phyloP scores from a whole-genome alignment of 2,797 vertebrate species.

The Sciaenops ocellatus region DNA sequence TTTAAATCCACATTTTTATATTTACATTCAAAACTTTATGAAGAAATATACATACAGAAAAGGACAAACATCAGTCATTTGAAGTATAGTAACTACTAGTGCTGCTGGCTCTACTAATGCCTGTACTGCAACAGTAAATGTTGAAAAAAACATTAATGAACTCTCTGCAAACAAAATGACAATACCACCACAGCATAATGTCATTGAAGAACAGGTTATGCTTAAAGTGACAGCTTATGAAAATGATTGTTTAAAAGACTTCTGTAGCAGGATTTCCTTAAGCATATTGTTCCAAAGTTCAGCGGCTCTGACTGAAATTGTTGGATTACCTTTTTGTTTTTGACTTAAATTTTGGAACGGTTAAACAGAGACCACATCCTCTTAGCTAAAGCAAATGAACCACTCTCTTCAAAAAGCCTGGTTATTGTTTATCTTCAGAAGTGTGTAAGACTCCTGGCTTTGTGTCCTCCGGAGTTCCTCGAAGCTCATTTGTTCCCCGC shows the following conservation, averaged over 20 bases:
- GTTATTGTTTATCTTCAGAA: constrained; percentile 55
- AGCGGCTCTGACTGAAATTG: constrained; percentile 9
- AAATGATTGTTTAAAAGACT: constrained; percentile 9
- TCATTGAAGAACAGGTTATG: neutral
- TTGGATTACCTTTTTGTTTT: constrained; percentile 48
- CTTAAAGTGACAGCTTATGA: constrained; percentile 21
- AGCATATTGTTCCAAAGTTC: constrained; percentile 32
- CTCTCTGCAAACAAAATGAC: neutral
- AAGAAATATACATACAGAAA: too few relatives aligned
- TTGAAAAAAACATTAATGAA: neutral
- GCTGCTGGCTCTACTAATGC: neutral
- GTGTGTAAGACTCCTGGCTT: constrained; percentile 54
- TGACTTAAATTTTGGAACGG: constrained; percentile 49
- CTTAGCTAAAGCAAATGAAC: constrained; percentile 54
- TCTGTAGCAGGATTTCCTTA: constrained; percentile 37
- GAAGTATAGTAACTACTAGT: neutral
- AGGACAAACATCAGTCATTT: neutral
- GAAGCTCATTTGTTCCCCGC: constrained; percentile 59
- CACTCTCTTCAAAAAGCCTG: constrained; percentile 35
- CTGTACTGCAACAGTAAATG: neutral
- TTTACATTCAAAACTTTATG: neutral
- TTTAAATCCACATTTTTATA: neutral
- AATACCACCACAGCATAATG: neutral
- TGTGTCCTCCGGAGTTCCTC: constrained; percentile 47
- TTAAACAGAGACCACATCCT: constrained; percentile 50